Conservation (phyloP, 2,797 vertebrate species). For the Buphagus erythrorhynchus region DNA sequence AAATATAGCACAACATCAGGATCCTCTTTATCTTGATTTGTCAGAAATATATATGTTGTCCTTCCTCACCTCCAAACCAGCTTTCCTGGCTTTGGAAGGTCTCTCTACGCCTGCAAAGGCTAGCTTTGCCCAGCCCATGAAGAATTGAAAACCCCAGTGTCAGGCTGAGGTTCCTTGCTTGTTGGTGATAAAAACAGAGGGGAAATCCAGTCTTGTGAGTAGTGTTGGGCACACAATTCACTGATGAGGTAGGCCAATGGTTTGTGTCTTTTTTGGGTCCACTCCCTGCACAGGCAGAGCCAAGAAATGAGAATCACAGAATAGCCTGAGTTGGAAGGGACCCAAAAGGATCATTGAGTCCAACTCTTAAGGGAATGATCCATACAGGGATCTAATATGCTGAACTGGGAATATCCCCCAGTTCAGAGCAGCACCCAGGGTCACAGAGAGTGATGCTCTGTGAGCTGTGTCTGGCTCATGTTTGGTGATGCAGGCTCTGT, state of each 20-base stretch:
- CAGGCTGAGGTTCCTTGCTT: background rate
- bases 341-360: background rate
- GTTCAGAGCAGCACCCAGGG: background rate
- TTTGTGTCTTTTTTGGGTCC: background rate
- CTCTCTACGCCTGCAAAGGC: background rate
- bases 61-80: background rate
- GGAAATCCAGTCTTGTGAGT: background rate
- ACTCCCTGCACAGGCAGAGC: background rate
- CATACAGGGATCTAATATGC: background rate
- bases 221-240: rapidly evolving
- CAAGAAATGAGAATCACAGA: background rate
- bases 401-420: background rate
- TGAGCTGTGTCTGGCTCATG: background rate
- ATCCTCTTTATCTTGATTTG: background rate
- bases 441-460: rapidly evolving
- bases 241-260: background rate
- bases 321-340: background rate
- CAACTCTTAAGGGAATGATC: background rate
- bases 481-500: background rate
- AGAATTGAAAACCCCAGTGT: background rate
- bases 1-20: background rate
- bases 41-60: background rate
- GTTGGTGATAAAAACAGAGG: background rate
- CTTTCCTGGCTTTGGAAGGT: background rate
- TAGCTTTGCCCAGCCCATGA: background rate